phyloP scores from a whole-genome alignment of 2,797 vertebrate species.

The Gymnocypris eckloni region DNA sequence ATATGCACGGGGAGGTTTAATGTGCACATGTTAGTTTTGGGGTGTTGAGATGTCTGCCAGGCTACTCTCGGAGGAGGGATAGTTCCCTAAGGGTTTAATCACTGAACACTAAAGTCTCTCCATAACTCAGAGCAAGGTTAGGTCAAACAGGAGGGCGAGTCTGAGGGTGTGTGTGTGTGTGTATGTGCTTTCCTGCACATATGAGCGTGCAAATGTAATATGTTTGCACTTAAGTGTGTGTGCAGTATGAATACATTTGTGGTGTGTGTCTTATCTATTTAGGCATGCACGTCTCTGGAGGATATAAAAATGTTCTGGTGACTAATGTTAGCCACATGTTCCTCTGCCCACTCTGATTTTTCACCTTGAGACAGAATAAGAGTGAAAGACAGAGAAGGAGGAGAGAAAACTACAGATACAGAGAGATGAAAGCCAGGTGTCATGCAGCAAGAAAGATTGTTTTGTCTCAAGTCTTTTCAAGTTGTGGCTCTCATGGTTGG shows the following conservation, averaged over 20 bases:
- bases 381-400: conserved; percentile 17
- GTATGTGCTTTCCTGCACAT: background rate
- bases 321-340: conserved; percentile 62
- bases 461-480: conserved; percentile 12
- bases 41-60: conserved; percentile 38
- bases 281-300: conserved; percentile 39
- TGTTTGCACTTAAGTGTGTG: conserved; percentile 37
- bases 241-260: conserved; percentile 36
- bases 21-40: conserved; percentile 44
- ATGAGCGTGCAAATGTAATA: background rate
- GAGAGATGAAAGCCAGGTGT: conserved; percentile 52
- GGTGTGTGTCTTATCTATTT: conserved; percentile 34
- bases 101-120: conserved; percentile 37
- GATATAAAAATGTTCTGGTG: conserved; percentile 56
- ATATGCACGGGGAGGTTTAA: background rate
- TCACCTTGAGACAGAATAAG: conserved; percentile 45
- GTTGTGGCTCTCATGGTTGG: conserved; percentile 2
- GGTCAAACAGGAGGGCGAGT: conserved; percentile 35
- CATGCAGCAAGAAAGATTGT: conserved; percentile 1
- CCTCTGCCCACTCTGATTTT: conserved; percentile 46
- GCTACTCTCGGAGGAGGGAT: conserved; percentile 13
- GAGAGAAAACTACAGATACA: background rate
- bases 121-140: conserved; percentile 48
- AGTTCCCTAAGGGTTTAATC: conserved; percentile 56
- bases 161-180: background rate